Base-by-base conservation (phyloP, 2,888 invertebrate species). In the Rhopalosiphum nymphaeae region DNA sequence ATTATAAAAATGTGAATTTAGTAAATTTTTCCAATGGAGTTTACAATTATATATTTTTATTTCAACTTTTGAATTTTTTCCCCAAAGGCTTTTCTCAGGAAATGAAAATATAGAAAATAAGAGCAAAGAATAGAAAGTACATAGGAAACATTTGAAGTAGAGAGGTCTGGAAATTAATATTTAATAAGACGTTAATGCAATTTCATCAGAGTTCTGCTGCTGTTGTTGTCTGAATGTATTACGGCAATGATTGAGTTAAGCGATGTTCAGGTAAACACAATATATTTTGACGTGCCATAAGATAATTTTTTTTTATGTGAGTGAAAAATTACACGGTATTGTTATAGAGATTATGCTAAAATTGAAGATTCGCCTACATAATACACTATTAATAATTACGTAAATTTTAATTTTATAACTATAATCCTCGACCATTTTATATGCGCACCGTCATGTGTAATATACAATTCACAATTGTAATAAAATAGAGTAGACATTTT, bases 111-210 rank as follows among this genome's bases (percentile, higher is more conserved):
- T 67, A n/a, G n/a, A 67, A 36, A 36, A 78, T 21, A 78, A 67
- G 13, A 78, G 9, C 3, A 21, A 21, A 78, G 21, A 36, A 21
- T 42, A 78, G 21, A 36, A 78, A 42, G 36, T 36, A 78, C 36
- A 78, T 3, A 78, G 9, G 36, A 36, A 78, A 16, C 29, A 44
- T 44, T 85, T 85, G 13, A 16, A 46, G 87, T 87, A 16, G 10
- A 53, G 25, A 29, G 16, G n/a, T 57, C 46, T 26, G 89, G 89
- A 93, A 89, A 93, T 93, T 89, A 56, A 49, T 93, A 85, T 93
- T 89, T 93, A 93, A 89, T 93, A 46, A 57, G 56, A 84, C 36
- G 36, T 57, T 93, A 93, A 89, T 89, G 84, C 46, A 49, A 89
- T 93, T 93, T 78, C 44, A 57, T 67, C 46, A 36, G 1, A 78